phyloP scores from a whole-genome alignment of 2,797 vertebrate species.

The Chelmon rostratus region DNA sequence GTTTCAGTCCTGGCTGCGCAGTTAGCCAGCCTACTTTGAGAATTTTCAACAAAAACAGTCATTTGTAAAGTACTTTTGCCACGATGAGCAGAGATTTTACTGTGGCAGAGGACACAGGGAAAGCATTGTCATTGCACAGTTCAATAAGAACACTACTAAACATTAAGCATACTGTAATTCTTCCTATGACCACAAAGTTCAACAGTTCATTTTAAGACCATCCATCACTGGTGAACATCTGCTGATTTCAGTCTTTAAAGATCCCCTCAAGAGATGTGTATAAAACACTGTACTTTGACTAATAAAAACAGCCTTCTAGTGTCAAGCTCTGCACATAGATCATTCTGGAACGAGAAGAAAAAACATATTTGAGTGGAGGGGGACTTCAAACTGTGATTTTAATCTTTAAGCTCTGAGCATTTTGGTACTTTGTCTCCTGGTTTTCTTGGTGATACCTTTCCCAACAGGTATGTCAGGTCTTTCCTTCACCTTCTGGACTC shows the following conservation, averaged over 20 bases:
- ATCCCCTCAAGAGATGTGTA: no score
- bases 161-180: background rate
- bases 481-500: conserved; percentile 42
- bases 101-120: background rate
- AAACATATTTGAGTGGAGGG: no score
- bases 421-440: background rate
- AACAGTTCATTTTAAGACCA: background rate
- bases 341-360: no score
- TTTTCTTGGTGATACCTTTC: background rate
- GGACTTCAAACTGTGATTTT: no score
- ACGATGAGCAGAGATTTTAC: background rate
- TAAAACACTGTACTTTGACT: no score
- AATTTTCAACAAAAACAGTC: conserved; percentile 12
- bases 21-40: conserved; percentile 11
- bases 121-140: background rate
- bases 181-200: background rate
- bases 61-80: background rate
- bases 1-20: conserved; percentile 14
- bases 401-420: background rate
- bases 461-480: background rate
- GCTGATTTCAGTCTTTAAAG: background rate
- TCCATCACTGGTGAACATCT: background rate
- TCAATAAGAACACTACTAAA: no score
- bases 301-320: no score
- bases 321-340: no score